Percentiles rank a stretch among this genome's conserved stretches.
These are phyloP conservation scores for Scrobipalpa atriplicella DNA, from an alignment of 2,888 invertebrate species.

Conservation along the genomic window DNA sequence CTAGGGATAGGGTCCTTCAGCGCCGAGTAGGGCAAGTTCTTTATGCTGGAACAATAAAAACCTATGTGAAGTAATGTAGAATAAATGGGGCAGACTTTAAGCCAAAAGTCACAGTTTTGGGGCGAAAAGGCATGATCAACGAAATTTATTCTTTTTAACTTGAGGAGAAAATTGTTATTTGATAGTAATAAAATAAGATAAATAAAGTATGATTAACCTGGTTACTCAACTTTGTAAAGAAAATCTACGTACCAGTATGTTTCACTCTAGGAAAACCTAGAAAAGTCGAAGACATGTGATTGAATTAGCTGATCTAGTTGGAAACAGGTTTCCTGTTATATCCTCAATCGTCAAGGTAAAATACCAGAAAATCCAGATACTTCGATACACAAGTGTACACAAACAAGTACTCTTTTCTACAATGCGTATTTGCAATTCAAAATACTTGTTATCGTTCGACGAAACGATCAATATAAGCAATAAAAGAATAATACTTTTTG, in stretches of 20 bases:
- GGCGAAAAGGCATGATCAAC: not conserved
- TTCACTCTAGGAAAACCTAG: not conserved
- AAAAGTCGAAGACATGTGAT: conserved; percentile 9
- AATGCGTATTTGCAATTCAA: conserved; percentile 17
- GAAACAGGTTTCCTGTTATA: not conserved
- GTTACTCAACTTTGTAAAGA: too few species aligned
- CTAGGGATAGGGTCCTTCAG: conserved; percentile 77
- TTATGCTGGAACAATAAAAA: conserved; percentile 58
- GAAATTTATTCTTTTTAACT: not conserved
- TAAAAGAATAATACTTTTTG: conserved; percentile 2
- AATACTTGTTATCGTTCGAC: not conserved
- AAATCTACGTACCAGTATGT: not conserved
- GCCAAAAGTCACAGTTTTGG: not conserved
- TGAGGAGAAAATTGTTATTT: too few species aligned
- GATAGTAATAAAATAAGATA: too few species aligned
- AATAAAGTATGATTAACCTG: too few species aligned
- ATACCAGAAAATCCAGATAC: not conserved
- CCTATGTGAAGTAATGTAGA: not conserved
- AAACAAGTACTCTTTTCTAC: not conserved
- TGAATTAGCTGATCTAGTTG: not conserved
- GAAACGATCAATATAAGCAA: not conserved
- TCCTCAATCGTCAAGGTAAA: not conserved
- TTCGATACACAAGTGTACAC: not conserved
- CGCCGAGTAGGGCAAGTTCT: conserved; percentile 73
- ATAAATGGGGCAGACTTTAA: not conserved